Base-by-base conservation (phyloP, 1,140 invertebrate species). In the Atta cephalotes region DNA sequence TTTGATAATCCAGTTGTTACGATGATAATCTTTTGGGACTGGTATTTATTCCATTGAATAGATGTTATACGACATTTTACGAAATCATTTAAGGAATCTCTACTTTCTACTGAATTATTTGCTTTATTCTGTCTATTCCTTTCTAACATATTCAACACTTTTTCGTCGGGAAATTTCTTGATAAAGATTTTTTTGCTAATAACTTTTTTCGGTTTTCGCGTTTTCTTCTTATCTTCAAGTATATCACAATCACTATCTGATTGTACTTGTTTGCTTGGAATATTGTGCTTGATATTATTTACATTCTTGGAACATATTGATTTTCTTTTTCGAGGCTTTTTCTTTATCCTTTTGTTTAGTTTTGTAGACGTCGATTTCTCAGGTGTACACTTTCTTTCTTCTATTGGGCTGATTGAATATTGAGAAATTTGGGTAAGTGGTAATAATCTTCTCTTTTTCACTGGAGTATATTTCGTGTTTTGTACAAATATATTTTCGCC, bases 151-250 rank as follows among this genome's bases (percentile, higher is more conserved):
- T 87, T 90, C 66, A 94, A 58, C 49, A 90, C 39, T 51, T 88
- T 81, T 6, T 92, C 58, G 31, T 92, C 88, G 2, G 65, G 62
- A 12, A 87, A 63, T 88, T 91, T 93, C 56, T 94, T 95, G 1
- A 94, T 66, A n/a, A 93, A 45, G 12, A 95, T 93, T 63, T 95
- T 95, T 80, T 95, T 94, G 45, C 93, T 93, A 5, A 90, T n/a
- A 45, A 94, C 51, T 71, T 93, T 93, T 71, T 65, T 92, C 0
- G 70, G 56, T 87, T 92, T 93, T 74, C 72, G 91, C 0, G 51
- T 49, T 45, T 90, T 90, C 56, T 77, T 90, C 18, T 77, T 25
- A 18, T 56, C 7, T 28, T 31, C 0, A 49, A 16, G 3, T 16
- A 68, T 62, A 25, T 58, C 10, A 21, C 0, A 21, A 85, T 90